Percentiles rank a stretch among this genome's conserved stretches.
These are phyloP conservation scores for Diplosoma virens DNA, from an alignment of 23 tunicate species.

Conservation along the genomic window DNA sequence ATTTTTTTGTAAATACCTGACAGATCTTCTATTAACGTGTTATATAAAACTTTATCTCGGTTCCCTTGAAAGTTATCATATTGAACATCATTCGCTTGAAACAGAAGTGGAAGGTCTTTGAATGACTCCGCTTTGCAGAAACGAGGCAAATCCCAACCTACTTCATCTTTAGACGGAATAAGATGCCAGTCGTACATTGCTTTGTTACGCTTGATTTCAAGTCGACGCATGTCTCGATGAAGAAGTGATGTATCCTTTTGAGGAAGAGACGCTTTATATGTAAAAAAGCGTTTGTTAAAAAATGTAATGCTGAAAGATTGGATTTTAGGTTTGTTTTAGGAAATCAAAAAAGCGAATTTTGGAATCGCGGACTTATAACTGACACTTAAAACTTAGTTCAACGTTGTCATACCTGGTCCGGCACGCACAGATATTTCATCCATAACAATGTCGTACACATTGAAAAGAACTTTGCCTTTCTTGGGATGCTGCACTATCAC, in stretches of 20 bases:
- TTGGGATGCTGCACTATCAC: conserved; percentile 1
- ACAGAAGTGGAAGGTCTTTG: conserved; percentile 13
- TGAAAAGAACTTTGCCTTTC: background rate
- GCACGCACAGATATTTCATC: conserved; percentile 1
- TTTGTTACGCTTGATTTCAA: conserved; percentile 11
- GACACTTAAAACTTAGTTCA: background rate
- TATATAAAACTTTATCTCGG: background rate
- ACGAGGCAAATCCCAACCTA: conserved; percentile 35
- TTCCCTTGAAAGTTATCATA: background rate
- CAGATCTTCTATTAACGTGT: background rate
- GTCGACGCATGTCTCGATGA: conserved; percentile 6
- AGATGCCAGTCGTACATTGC: conserved; percentile 15
- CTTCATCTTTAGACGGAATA: background rate
- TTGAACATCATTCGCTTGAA: conserved; percentile 7
- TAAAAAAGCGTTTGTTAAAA: too few relatives aligned
- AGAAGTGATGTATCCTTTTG: conserved; percentile 9
- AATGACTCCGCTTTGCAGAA: background rate
- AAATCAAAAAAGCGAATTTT: too few relatives aligned
- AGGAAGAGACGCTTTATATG: conserved; percentile 1
- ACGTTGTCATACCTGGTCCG: conserved; percentile 25
- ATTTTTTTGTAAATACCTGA: background rate
- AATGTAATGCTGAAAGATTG: background rate
- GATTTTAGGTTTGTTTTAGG: background rate
- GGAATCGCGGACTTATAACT: too few relatives aligned
- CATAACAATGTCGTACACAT: conserved; percentile 40